Base-by-base conservation (phyloP, 2,797 vertebrate genomes). In the Leuciscus waleckii region DNA sequence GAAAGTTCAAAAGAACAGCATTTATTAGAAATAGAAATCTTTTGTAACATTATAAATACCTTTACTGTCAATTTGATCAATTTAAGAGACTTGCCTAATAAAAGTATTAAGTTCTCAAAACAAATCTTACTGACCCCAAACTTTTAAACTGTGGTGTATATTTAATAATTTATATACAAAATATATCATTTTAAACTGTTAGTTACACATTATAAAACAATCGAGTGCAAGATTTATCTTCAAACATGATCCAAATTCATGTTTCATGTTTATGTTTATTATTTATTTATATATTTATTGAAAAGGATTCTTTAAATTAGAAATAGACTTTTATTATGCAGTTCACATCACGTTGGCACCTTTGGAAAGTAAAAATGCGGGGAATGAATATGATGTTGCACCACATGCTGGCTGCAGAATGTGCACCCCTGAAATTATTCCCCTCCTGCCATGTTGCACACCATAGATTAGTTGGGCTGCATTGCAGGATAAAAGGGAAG, bases 361-460 rank as follows among this genome's bases (percentile, higher is more conserved):
- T 41, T 76, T 43, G n/a, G 19, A 51, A 70, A 54, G n/a, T n/a
- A 14, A 73, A 67, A 84, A 68, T 46, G 37, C 11, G 65, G 84
- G 89, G 90, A 90, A 85, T 49, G 46, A 79, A 89, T 85, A 86
- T 23, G 56, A 76, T 54, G 89, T 87, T 83, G 89, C 88, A 88
- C 90, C 73, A 87, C 39, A 82, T 87, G 85, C 81, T 86, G 61
- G 37, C 87, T 88, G 84, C 88, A 88, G 85, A 84, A 83, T 87
- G 89, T 82, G 87, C 85, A 85, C 54, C 88, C 86, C 65, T 87
- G 54, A 88, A 91, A 90, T 70, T 46, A 75, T 85, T 90, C 89
- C 89, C 88, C 83, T 73, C 81, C 80, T 83, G 75, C 35, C 63
- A 78, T 88, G 80, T 79, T 87, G 39, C 41, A 83, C 80, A 49